phyloP scores from a whole-genome alignment of 1,140 invertebrate species.

The Protaetia brevitarsis region DNA sequence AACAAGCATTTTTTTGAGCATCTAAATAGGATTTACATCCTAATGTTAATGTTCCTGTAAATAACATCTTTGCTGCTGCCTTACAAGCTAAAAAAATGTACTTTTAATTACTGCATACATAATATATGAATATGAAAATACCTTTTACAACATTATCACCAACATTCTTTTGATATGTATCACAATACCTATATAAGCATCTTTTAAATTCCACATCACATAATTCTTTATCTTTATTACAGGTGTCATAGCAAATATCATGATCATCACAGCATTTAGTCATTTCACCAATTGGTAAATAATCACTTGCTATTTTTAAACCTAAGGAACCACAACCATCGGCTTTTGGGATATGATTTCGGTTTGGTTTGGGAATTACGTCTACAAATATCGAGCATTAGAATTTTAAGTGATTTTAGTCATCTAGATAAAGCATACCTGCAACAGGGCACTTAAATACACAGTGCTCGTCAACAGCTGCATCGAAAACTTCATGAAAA shows the following conservation, averaged over 20 bases:
- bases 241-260: constrained; percentile 88
- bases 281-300: constrained; percentile 73
- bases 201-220: constrained; percentile 84
- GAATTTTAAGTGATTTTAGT: not conserved
- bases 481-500: constrained; percentile 78
- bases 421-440: constrained; percentile 51
- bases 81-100: constrained; percentile 68
- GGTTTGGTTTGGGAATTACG: constrained; percentile 62
- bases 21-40: constrained; percentile 81
- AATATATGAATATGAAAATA: no score
- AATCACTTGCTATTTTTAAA: constrained; percentile 69
- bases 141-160: constrained; percentile 64
- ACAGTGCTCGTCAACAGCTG: constrained; percentile 79
- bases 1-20: constrained; percentile 75
- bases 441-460: constrained; percentile 66
- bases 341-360: constrained; percentile 66
- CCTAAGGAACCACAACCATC: constrained; percentile 82
- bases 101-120: no score
- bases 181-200: constrained; percentile 81
- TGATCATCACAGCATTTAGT: constrained; percentile 81
- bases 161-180: constrained; percentile 60
- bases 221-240: constrained; percentile 77
- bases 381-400: constrained; percentile 54
- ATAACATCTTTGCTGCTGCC: constrained; percentile 77
- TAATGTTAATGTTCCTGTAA: constrained; percentile 74